These are phyloP conservation scores for Ctenicera cuprea DNA, from an alignment of 2,888 invertebrate genomes.

Conservation along the genomic window DNA sequence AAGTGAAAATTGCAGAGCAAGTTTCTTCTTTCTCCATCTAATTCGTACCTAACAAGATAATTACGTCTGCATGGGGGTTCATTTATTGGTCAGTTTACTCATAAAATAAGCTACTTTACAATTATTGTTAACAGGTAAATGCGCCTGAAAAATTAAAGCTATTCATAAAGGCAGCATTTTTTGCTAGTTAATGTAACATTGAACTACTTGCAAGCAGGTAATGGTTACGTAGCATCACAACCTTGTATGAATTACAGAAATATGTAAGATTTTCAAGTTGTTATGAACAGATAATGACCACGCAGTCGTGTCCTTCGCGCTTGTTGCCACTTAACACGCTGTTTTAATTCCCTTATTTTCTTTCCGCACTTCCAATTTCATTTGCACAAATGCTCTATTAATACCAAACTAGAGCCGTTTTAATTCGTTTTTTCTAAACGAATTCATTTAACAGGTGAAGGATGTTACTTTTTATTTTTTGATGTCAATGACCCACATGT, in stretches of 20 bases:
- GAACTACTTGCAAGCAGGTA: slow-evolving; percentile 51
- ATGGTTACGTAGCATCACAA: slow-evolving; percentile 63
- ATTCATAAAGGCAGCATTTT: slow-evolving; percentile 22
- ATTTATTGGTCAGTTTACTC: no score
- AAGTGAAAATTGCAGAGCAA: no score
- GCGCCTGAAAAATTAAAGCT: no score
- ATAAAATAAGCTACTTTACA: no score
- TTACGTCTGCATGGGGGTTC: no score
- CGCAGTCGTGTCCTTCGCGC: slow-evolving; percentile 41
- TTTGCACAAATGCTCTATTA: neutral
- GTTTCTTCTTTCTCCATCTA: no score
- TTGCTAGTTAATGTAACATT: slow-evolving; percentile 44
- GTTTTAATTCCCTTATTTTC: slow-evolving; percentile 21
- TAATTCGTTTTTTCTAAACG: no score
- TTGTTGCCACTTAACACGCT: slow-evolving; percentile 31
- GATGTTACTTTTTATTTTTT: neutral
- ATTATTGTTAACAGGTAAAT: no score
- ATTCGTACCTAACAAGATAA: no score
- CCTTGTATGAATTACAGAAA: slow-evolving; percentile 65
- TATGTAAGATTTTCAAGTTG: slow-evolving; percentile 53
- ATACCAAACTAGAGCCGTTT: no score
- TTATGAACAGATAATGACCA: slow-evolving; percentile 43
- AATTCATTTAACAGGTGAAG: neutral
- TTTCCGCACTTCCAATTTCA: slow-evolving; percentile 9
- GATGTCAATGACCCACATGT: neutral